Conservation (phyloP, 1,140 invertebrate species). For the Cardiocondyla obscurior region DNA sequence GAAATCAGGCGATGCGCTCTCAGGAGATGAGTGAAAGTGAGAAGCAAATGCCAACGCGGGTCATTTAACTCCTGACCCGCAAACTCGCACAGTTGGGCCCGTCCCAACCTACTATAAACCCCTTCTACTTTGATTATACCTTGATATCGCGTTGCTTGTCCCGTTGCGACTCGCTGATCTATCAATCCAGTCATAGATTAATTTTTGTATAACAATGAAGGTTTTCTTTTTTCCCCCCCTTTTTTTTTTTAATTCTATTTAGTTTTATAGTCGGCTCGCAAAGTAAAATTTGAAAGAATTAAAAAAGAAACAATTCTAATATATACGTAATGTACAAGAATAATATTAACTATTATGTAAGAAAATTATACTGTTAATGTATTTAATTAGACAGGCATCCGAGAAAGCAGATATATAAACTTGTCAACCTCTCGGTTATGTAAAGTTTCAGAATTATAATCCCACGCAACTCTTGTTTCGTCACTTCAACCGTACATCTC, state of each 20-base stretch:
- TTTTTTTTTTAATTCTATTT: neutral
- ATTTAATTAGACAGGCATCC: neutral
- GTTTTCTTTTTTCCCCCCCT: no score
- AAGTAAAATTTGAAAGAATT: neutral
- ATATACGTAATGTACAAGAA: neutral
- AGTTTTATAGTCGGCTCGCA: neutral
- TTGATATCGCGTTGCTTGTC: conserved; percentile 12
- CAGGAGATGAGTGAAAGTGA: conserved; percentile 83
- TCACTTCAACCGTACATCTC: conserved; percentile 22
- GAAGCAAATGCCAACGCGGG: conserved; percentile 81
- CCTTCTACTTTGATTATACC: neutral
- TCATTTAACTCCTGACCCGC: conserved; percentile 84
- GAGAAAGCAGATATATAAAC: neutral
- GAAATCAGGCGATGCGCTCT: conserved; percentile 34
- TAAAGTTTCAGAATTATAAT: conserved; percentile 2
- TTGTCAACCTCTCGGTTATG: conserved; percentile 9
- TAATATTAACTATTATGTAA: neutral
- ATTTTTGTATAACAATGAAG: neutral
- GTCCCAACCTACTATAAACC: conserved; percentile 50
- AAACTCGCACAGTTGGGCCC: conserved; percentile 72
- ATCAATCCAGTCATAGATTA: neutral
- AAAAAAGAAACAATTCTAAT: neutral
- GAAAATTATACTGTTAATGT: neutral
- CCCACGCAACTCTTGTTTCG: conserved; percentile 40
- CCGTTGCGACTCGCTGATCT: neutral